Conservation (phyloP, 2,797 vertebrate genomes). For the Melanotaenia boesemani region DNA sequence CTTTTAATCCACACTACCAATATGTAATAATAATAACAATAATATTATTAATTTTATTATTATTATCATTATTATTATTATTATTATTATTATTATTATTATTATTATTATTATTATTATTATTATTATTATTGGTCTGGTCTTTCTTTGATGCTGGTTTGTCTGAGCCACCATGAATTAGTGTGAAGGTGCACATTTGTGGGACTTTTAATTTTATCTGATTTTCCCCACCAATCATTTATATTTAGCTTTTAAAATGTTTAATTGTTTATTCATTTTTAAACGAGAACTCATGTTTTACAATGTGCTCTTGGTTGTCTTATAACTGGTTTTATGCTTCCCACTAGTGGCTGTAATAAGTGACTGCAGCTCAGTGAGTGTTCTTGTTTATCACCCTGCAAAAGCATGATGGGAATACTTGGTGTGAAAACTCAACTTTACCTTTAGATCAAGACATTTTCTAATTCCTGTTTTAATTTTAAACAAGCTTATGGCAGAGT, state of each 20-base stretch:
- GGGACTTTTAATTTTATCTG: not conserved
- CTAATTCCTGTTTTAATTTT: not conserved
- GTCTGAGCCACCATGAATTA: not conserved
- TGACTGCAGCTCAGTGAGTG: conserved; percentile 25
- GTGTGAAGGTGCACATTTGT: not conserved
- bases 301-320: not conserved
- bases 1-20: not conserved
- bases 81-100: no score
- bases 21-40: no score
- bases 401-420: not conserved
- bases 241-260: not conserved
- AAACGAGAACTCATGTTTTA: not conserved
- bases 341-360: conserved; percentile 50
- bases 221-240: not conserved
- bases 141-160: not conserved
- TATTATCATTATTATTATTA: no score
- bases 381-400: not conserved
- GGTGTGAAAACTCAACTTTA: not conserved
- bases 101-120: not conserved
- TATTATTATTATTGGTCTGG: not conserved
- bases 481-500: not conserved
- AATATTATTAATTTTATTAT: no score
- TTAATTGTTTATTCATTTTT: not conserved
- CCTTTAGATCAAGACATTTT: not conserved
- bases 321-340: conserved; percentile 38